These are phyloP conservation scores for Diachrysia chrysitis DNA, from an alignment of 2,888 invertebrate genomes.

Conservation along the genomic window DNA sequence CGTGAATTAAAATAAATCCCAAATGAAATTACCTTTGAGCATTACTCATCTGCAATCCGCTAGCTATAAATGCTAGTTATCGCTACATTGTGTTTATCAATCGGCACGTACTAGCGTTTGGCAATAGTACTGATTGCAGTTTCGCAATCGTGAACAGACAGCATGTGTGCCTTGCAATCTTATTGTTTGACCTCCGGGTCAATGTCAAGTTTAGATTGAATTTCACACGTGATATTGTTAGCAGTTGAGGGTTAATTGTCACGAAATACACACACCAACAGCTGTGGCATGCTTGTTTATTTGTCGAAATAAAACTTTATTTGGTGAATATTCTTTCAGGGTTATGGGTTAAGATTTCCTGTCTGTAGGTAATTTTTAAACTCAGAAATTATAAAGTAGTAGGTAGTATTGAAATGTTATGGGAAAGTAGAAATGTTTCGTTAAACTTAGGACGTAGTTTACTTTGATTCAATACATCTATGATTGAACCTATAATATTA, in stretches of 20 bases:
- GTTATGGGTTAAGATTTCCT: no score
- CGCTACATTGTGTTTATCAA: conserved; percentile 50
- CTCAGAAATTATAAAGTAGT: no score
- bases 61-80: conserved; percentile 29
- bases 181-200: conserved; percentile 58
- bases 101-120: conserved; percentile 49
- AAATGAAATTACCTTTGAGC: conserved; percentile 14
- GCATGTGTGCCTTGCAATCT: conserved; percentile 34
- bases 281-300: conserved; percentile 10
- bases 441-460: no score
- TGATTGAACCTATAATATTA: no score
- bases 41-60: conserved; percentile 29
- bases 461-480: no score
- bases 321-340: no score
- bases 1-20: not conserved
- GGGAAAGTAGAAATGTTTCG: no score
- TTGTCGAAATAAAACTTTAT: not conserved
- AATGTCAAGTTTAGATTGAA: conserved; percentile 64
- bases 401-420: no score
- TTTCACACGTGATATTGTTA: conserved; percentile 20
- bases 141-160: conserved; percentile 49
- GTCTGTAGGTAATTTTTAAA: no score
- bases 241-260: not conserved
- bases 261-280: conserved; percentile 12
- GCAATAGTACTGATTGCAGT: conserved; percentile 45